Conservation (phyloP, 2,888 invertebrate genomes). For the Hypercompe scribonia region DNA sequence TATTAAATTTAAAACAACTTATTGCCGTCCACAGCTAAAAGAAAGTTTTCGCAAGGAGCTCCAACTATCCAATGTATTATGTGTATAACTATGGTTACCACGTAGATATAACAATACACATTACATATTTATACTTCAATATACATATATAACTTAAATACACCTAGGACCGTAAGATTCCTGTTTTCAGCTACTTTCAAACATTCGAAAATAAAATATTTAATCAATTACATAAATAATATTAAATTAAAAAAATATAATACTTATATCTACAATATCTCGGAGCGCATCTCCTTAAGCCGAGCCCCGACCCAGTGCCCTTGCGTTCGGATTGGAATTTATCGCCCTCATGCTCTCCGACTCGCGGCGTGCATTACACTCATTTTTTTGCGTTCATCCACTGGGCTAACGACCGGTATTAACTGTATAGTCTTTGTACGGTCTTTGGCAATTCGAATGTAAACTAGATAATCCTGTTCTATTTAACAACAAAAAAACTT, state of each 20-base stretch:
- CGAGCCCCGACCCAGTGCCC: constrained; percentile 77
- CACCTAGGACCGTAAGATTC: too few species aligned
- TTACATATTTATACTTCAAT: too few species aligned
- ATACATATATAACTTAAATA: too few species aligned
- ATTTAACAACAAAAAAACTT: neutral
- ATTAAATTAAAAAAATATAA: constrained; percentile 15
- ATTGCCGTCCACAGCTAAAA: too few species aligned
- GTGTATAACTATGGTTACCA: too few species aligned
- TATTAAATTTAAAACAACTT: too few species aligned
- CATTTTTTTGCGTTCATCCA: constrained; percentile 41
- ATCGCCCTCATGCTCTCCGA: constrained; percentile 73
- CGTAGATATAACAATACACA: too few species aligned
- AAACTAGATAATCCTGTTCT: neutral
- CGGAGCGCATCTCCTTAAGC: constrained; percentile 57
- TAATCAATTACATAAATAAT: neutral
- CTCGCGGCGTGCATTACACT: constrained; percentile 60
- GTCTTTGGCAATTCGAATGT: constrained; percentile 24
- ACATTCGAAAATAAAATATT: too few species aligned
- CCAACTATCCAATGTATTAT: too few species aligned
- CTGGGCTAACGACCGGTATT: constrained; percentile 37
- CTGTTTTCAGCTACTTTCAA: too few species aligned
- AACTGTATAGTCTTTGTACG: constrained; percentile 40
- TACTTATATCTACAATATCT: constrained; percentile 4
- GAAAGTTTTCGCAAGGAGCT: too few species aligned
- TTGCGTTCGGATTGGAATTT: constrained; percentile 80